phyloP scores from a whole-genome alignment of 1,140 invertebrate species.

The Helicoverpa zea region DNA sequence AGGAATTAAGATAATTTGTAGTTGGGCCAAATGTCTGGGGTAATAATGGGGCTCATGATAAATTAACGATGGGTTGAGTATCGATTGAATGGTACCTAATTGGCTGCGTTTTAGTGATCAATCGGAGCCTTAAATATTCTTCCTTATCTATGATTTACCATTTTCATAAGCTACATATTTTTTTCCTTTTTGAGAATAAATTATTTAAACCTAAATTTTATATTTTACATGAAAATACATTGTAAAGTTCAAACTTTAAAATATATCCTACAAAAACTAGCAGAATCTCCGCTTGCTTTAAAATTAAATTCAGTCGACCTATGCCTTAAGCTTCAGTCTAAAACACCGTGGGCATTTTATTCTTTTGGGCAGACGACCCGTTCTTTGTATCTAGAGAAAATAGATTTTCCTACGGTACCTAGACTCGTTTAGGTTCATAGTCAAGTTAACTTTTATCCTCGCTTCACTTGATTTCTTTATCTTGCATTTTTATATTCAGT shows the following conservation, averaged over 20 bases:
- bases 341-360: conserved; percentile 49
- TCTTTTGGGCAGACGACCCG: conserved; percentile 41
- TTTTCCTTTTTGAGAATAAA: no score
- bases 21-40: background rate
- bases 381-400: conserved; percentile 46
- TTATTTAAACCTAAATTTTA: no score
- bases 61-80: background rate
- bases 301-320: conserved; percentile 14
- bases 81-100: no score
- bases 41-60: background rate
- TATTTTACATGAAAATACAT: background rate
- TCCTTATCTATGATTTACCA: no score
- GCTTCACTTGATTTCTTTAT: conserved; percentile 19
- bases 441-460: conserved; percentile 33
- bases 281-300: background rate
- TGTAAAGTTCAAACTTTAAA: background rate
- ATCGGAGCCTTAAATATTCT: no score
- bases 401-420: conserved; percentile 40
- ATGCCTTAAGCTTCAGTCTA: conserved; percentile 40
- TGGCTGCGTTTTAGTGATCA: no score
- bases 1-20: conserved; percentile 11
- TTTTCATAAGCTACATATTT: no score
- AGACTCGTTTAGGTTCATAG: conserved; percentile 37
- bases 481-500: background rate
- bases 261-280: background rate